phyloP scores from a whole-genome alignment of 1,140 invertebrate species.

The Lordiphosa mommai region DNA sequence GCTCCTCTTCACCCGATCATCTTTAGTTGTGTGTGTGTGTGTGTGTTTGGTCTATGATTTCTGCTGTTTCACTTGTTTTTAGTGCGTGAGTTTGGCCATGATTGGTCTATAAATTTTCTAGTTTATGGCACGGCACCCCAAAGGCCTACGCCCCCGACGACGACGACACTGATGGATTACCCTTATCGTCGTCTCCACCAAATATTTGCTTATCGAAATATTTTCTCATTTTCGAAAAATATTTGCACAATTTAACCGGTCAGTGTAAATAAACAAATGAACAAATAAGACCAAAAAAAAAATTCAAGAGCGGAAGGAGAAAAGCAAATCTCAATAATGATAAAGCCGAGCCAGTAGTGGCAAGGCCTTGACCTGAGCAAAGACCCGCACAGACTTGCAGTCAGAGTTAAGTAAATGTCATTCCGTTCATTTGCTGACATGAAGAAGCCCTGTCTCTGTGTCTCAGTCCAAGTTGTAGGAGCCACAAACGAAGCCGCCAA shows the following conservation, averaged over 20 bases:
- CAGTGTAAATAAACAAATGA: slow-evolving; percentile 13
- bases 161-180: slow-evolving; percentile 71
- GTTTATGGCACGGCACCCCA: slow-evolving; percentile 50
- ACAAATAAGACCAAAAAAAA: background rate
- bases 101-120: slow-evolving; percentile 73
- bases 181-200: slow-evolving; percentile 25
- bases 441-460: too few relatives aligned
- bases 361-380: slow-evolving; percentile 2
- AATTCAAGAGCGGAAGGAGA: background rate
- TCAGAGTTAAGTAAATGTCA: too few relatives aligned
- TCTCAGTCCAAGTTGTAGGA: too few relatives aligned
- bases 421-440: too few relatives aligned
- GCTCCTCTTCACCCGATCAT: background rate
- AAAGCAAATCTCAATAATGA: background rate
- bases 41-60: slow-evolving; percentile 77
- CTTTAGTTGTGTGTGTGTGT: too few relatives aligned
- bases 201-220: slow-evolving; percentile 61
- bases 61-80: slow-evolving; percentile 59
- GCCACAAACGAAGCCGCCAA: too few relatives aligned
- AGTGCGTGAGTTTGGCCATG: slow-evolving; percentile 62
- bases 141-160: slow-evolving; percentile 41
- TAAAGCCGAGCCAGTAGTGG: slow-evolving; percentile 1
- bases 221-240: slow-evolving; percentile 34
- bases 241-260: slow-evolving; percentile 67
- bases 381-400: too few relatives aligned